Evolutionary conservation across 2,113 vertebrate genomes (phyloP).

Genomic region (Butorides virescens): DNA sequence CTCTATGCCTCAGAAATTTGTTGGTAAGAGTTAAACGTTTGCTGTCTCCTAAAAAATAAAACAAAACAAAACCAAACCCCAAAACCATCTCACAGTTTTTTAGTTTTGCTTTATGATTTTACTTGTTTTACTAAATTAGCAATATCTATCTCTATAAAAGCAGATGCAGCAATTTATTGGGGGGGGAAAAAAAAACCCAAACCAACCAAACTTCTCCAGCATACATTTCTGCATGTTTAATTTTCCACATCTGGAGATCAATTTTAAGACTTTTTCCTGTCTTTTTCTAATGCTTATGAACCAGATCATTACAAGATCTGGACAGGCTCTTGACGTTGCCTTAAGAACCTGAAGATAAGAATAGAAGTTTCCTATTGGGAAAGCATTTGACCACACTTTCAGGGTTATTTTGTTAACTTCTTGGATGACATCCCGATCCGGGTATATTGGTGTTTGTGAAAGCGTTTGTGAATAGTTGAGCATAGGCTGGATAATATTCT

Average conservation of each 20-base stretch:
- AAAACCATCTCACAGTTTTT: neutral
- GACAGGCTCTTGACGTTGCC: neutral
- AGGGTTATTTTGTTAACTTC: neutral
- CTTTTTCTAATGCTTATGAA: neutral
- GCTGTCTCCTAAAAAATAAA: slow-evolving; percentile 79
- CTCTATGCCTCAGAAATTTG: slow-evolving; percentile 99
- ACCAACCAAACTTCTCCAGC: neutral
- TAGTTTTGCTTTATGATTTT: neutral
- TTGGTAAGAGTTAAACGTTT: slow-evolving; percentile 96
- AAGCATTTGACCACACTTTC: neutral
- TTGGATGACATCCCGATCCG: neutral
- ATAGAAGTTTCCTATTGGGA: neutral
- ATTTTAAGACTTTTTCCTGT: neutral
- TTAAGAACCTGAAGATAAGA: neutral
- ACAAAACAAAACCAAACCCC: neutral
- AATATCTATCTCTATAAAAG: neutral
- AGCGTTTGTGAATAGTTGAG: neutral
- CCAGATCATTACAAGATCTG: neutral
- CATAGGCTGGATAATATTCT: neutral
- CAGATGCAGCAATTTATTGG: neutral
- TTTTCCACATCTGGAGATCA: neutral
- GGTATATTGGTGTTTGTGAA: neutral
- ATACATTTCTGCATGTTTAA: neutral
- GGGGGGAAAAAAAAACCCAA: neutral
- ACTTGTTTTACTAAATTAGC: neutral